Evolutionary conservation across 1,140 invertebrate species (phyloP).

Genomic region (Acromyrmex charruanus): DNA sequence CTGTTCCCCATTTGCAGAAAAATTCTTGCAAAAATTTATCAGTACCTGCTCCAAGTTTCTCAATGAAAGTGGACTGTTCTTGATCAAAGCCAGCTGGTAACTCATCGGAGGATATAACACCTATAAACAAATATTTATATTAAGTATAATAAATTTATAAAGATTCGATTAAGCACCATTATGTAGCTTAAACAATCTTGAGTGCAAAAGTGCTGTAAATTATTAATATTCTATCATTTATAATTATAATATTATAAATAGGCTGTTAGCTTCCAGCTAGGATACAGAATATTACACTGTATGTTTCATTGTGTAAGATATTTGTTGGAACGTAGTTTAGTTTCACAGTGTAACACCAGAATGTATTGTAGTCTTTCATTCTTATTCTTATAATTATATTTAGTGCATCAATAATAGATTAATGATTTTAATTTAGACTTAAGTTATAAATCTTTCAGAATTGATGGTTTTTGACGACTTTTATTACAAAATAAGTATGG

Average conservation of each 20-base stretch:
- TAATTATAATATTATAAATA: background rate
- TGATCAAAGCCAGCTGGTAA: slow-evolving; percentile 83
- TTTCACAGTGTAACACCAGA: no score
- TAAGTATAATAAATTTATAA: slow-evolving; percentile 18
- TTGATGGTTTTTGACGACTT: no score
- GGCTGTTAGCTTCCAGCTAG: no score
- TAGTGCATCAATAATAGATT: no score
- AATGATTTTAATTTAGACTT: no score
- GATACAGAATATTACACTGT: no score
- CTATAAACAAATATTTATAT: slow-evolving; percentile 76
- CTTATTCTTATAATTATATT: no score
- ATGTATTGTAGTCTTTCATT: no score
- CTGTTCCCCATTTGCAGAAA: slow-evolving; percentile 93
- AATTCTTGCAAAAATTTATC: slow-evolving; percentile 92
- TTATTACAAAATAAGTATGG: no score
- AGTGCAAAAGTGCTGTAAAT: slow-evolving; percentile 61
- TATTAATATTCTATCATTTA: slow-evolving; percentile 22
- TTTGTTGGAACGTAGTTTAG: no score
- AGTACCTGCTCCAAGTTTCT: slow-evolving; percentile 92
- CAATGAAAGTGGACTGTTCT: slow-evolving; percentile 89
- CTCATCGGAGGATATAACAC: slow-evolving; percentile 84
- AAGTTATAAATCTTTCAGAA: no score
- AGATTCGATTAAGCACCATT: slow-evolving; percentile 32
- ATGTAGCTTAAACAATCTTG: slow-evolving; percentile 49
- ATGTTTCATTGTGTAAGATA: no score